Percentiles rank a stretch among this genome's conserved stretches.
Conservation (phyloP, 2,888 invertebrate species). For the Drosophila mulleri region DNA sequence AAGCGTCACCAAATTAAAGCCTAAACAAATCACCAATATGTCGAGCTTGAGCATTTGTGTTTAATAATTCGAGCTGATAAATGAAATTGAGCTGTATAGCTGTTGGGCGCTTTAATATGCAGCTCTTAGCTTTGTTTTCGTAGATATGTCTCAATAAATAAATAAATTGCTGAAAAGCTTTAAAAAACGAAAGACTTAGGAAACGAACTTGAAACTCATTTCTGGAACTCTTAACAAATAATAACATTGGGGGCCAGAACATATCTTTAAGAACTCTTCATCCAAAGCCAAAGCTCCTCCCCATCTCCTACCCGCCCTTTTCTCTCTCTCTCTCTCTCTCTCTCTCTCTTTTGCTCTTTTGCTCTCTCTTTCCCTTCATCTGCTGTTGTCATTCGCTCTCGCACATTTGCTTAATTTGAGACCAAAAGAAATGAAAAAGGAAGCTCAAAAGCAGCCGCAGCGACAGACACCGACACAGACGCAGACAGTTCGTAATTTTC, state of each 20-base stretch:
- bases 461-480: slow-evolving; percentile 1
- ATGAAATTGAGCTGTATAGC: not conserved
- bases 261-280: not conserved
- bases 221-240: not conserved
- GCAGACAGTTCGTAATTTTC: slow-evolving; percentile 59
- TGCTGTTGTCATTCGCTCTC: not conserved
- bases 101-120: not conserved
- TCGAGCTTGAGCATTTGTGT: slow-evolving; percentile 1
- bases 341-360: not conserved
- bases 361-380: not conserved
- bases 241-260: not conserved
- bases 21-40: slow-evolving; percentile 1
- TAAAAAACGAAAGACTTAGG: slow-evolving; percentile 64
- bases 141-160: not conserved
- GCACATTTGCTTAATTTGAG: slow-evolving; percentile 1
- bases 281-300: not conserved
- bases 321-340: too few species aligned
- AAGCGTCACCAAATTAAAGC: slow-evolving; percentile 18
- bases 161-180: too few species aligned
- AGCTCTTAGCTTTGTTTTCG: not conserved
- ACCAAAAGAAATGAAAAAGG: slow-evolving; percentile 12
- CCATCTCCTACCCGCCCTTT: not conserved
- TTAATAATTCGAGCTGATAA: not conserved
- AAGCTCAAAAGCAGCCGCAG: slow-evolving; percentile 11
- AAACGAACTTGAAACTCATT: slow-evolving; percentile 43